Evolutionary conservation across 2,113 vertebrate genomes (phyloP).

Genomic region (Ardeotis arabs): DNA sequence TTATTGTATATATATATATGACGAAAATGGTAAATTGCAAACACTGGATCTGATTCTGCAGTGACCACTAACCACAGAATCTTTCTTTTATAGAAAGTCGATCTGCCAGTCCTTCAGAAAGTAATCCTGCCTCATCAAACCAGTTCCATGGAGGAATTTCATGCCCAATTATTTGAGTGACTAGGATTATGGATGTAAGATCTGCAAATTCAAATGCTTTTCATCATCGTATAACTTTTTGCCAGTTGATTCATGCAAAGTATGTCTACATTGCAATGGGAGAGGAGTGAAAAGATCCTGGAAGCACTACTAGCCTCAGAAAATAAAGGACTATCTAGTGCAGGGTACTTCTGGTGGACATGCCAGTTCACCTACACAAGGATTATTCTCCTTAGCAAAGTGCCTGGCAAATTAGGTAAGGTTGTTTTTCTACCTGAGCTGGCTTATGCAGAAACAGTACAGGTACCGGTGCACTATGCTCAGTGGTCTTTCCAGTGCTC

Average conservation of each 20-base stretch:
- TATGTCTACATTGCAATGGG: not conserved
- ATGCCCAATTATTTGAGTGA: slow-evolving; percentile 2
- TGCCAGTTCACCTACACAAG: not conserved
- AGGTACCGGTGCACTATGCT: not conserved
- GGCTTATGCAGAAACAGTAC: not conserved
- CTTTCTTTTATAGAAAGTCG: not conserved
- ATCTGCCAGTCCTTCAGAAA: not conserved
- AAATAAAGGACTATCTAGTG: not conserved
- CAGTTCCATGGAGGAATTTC: not conserved
- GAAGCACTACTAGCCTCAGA: not conserved
- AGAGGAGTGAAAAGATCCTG: not conserved
- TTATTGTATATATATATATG: not conserved
- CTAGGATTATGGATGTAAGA: not conserved
- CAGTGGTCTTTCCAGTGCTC: not conserved
- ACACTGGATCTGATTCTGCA: not conserved
- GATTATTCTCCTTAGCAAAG: not conserved
- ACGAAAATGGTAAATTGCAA: not conserved
- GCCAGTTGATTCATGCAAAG: not conserved
- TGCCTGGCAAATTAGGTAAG: not conserved
- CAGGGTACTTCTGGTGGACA: not conserved
- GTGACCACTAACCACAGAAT: not conserved
- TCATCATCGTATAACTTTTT: not conserved
- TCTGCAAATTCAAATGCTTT: not conserved
- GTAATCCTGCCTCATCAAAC: slow-evolving; percentile 31
- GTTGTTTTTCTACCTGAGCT: not conserved